Conservation (phyloP, 2,888 invertebrate species). For the Eristalinus aeneus region DNA sequence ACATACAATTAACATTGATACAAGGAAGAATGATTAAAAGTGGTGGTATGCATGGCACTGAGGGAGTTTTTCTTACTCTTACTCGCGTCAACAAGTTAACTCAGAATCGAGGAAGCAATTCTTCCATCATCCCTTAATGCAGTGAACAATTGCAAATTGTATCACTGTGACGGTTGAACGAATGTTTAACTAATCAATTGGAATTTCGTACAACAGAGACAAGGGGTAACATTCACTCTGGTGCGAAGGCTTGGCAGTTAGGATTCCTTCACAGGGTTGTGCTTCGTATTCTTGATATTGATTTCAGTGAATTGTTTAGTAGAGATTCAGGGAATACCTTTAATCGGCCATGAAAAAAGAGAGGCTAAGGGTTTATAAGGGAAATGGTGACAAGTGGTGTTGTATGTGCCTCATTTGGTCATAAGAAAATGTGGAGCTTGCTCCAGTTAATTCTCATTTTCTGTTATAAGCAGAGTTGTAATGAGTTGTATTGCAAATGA, state of each 20-base stretch:
- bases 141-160: not conserved
- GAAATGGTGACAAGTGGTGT: too few relatives aligned
- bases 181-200: not conserved
- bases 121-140: not conserved
- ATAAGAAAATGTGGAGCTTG: too few relatives aligned
- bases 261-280: not conserved
- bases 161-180: not conserved
- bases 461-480: too few relatives aligned
- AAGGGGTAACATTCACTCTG: not conserved
- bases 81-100: not conserved
- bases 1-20: not conserved
- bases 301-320: not conserved
- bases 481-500: too few relatives aligned
- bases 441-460: too few relatives aligned
- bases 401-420: too few relatives aligned
- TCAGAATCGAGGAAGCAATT: not conserved
- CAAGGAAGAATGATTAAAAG: not conserved
- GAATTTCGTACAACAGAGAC: not conserved
- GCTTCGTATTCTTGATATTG: not conserved
- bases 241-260: not conserved
- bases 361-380: too few relatives aligned
- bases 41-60: not conserved
- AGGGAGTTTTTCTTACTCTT: not conserved
- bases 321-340: not conserved
- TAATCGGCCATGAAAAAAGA: too few relatives aligned